Evolutionary conservation across 2,888 invertebrate species (phyloP).

Genomic region (Heliconius aoede): DNA sequence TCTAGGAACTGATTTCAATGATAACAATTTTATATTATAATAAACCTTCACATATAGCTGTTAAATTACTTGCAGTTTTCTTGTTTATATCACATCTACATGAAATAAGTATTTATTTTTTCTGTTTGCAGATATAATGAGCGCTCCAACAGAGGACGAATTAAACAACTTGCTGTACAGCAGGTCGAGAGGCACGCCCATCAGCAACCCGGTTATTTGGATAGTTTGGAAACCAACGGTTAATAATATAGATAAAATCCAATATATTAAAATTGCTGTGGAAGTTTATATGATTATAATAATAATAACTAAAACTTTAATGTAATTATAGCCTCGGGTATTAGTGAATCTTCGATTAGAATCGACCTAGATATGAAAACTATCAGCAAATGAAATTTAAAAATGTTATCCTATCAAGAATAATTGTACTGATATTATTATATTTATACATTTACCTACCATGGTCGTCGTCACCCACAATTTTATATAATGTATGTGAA

Average conservation of each 20-base stretch:
- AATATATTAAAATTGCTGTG: background rate
- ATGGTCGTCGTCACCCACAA: too few relatives aligned
- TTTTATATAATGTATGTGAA: too few relatives aligned
- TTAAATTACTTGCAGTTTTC: constrained; percentile 26
- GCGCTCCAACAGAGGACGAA: constrained; percentile 57
- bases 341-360: background rate
- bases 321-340: background rate
- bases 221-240: constrained; percentile 65
- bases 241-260: background rate
- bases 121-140: constrained; percentile 57
- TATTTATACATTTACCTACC: too few relatives aligned
- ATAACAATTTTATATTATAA: background rate
- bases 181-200: constrained; percentile 50
- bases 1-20: background rate
- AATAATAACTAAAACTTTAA: background rate
- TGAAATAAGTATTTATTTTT: background rate
- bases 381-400: background rate
- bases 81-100: constrained; percentile 14
- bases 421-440: too few relatives aligned
- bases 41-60: constrained; percentile 22
- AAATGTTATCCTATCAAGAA: background rate
- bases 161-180: constrained; percentile 63
- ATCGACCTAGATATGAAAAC: background rate
- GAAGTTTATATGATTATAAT: background rate
- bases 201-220: constrained; percentile 64